Evolutionary conservation across 2,888 invertebrate genomes (phyloP).

Genomic region (Ceramica pisi): DNA sequence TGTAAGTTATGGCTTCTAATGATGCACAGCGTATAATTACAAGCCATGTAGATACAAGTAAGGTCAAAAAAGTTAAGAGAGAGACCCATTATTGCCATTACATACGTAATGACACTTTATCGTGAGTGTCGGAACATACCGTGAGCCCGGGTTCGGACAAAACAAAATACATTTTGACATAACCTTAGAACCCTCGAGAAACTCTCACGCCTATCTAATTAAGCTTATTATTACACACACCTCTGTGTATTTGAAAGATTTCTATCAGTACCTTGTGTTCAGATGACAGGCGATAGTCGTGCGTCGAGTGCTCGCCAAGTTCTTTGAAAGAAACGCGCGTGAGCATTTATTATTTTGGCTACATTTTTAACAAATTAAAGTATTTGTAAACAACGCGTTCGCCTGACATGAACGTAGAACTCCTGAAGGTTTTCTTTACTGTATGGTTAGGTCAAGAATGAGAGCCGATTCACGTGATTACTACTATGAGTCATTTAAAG

Average conservation of each 20-base stretch:
- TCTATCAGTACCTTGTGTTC: background rate
- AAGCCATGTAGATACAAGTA: background rate
- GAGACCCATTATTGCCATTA: background rate
- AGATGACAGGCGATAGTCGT: background rate
- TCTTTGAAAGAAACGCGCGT: background rate
- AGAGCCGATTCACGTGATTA: background rate
- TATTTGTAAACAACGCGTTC: no score
- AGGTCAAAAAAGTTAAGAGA: background rate
- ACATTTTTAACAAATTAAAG: no score
- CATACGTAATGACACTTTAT: background rate
- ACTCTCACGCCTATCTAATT: background rate
- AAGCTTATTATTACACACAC: background rate
- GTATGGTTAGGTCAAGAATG: background rate
- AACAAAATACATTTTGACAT: background rate
- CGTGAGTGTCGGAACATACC: background rate
- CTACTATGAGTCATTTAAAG: background rate
- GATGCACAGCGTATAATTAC: background rate
- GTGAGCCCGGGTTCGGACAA: background rate
- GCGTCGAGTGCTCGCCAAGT: background rate
- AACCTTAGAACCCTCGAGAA: background rate
- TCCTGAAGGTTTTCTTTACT: background rate
- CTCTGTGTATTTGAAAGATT: background rate
- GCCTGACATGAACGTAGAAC: no score
- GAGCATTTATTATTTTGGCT: background rate
- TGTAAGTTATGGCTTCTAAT: background rate